A percentile compares a stretch with the other conserved stretches of the same genome.
Evolutionary conservation across 1,140 invertebrate genomes (phyloP).

Genomic region (Hormaphis cornu): DNA sequence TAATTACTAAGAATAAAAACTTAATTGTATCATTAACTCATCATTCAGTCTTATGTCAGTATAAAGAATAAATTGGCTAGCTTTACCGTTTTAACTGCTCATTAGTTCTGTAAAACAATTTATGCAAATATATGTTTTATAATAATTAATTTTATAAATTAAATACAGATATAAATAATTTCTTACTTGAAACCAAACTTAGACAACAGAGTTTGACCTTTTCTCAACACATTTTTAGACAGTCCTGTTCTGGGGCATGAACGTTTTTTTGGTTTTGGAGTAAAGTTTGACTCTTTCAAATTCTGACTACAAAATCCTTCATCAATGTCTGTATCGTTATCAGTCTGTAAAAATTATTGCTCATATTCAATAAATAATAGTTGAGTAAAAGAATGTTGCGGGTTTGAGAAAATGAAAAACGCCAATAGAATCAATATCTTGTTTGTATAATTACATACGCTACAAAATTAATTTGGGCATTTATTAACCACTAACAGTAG

Average conservation of each 20-base stretch:
- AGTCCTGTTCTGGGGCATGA: neutral
- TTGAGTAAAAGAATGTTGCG: neutral
- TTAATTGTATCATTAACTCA: no score
- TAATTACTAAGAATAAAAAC: neutral
- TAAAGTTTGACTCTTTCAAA: neutral
- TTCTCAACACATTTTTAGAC: neutral
- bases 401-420: neutral
- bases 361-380: neutral
- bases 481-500: no score
- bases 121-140: no score
- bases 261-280: neutral
- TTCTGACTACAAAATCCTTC: conserved; percentile 25
- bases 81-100: neutral
- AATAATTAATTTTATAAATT: neutral
- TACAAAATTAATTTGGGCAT: no score
- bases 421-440: no score
- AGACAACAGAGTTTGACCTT: neutral
- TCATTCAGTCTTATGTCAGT: neutral
- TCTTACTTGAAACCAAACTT: conserved; percentile 27
- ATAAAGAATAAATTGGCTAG: neutral
- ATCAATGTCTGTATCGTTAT: neutral
- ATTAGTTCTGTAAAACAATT: neutral
- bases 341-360: neutral
- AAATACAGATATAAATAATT: neutral
- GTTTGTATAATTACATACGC: no score